Evolutionary conservation across 2,113 vertebrate species (phyloP), one percentile per base, ranked within the genome.

Genomic region (Xiphophorus couchianus): DNA sequence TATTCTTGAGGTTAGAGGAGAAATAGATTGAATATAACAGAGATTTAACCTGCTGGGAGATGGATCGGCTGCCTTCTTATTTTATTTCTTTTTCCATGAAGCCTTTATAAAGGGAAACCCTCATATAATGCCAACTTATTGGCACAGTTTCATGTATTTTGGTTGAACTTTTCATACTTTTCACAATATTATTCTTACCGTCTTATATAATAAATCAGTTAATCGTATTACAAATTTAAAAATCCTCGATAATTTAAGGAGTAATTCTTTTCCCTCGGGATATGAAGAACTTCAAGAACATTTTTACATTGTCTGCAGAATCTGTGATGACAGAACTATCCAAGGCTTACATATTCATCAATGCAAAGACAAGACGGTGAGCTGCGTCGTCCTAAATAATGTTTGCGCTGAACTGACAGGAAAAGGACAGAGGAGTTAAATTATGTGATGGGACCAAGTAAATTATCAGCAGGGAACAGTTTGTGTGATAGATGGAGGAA

Each of bases 1-100:
- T 65, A 62, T 84, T 82, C 54, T 71, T 60, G 76, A 86, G 66
- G 81, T 80, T 35, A 73, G 69, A 73, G 69, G n/a, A 66, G 73
- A 68, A 80, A 82, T n/a, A 37, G 77, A 64, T 48, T 65, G 31
- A 28, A 63, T 84, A 78, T 82, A 73, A 66, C 35, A 3, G 65
- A 76, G 85, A 75, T 69, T 64, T 64, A 63, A 12, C 67, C 65
- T 44, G 73, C 54, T 76, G 80, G 19, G 48, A 66, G 75, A 83
- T 60, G 65, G 72, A 86, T 74, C 67, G 63, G 42, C 82, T 76
- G 61, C 69, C 66, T 77, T 75, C 17, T 13, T 30, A 2, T 62
- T 30, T 39, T 42, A 28, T 67, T 67, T 74, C 62, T 69, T 61
- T 65, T 60, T 37, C 33, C 31, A 35, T 22, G 29, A 69, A 70